Conservation (phyloP, 2,888 invertebrate genomes). For the Clanis bilineata region DNA sequence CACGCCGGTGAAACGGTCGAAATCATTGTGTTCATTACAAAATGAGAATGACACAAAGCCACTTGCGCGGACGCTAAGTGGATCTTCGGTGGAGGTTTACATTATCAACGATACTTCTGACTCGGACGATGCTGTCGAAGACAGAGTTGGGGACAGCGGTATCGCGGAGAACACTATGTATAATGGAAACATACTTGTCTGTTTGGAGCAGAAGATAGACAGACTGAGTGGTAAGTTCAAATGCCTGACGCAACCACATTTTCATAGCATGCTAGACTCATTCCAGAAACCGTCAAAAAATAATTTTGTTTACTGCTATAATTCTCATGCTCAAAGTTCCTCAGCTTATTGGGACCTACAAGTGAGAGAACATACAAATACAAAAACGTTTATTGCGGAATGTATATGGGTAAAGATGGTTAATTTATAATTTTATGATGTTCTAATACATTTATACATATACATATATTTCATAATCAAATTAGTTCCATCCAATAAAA, state of each 20-base stretch:
- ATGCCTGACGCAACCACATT: background rate
- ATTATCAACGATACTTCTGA: constrained; percentile 28
- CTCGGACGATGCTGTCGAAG: constrained; percentile 35
- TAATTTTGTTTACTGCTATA: too few species aligned
- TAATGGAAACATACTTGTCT: constrained; percentile 37
- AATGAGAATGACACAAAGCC: constrained; percentile 13
- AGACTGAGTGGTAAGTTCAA: constrained; percentile 49
- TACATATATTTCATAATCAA: too few species aligned
- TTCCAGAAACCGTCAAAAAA: too few species aligned
- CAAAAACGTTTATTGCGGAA: too few species aligned
- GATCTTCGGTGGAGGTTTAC: constrained; percentile 40
- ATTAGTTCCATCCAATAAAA: too few species aligned
- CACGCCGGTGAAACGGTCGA: constrained; percentile 22
- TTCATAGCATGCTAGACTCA: too few species aligned
- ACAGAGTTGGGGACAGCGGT: constrained; percentile 35
- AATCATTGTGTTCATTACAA: constrained; percentile 25
- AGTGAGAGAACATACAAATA: too few species aligned
- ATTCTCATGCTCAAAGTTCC: too few species aligned
- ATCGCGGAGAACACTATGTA: constrained; percentile 33
- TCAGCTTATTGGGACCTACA: too few species aligned
- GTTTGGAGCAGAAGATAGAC: constrained; percentile 60
- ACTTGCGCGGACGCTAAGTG: constrained; percentile 30
- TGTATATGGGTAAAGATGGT: too few species aligned
- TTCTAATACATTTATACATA: too few species aligned
- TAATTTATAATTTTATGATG: too few species aligned